Base-by-base conservation (phyloP, 2,888 invertebrate species). In the Lymantria dispar region DNA sequence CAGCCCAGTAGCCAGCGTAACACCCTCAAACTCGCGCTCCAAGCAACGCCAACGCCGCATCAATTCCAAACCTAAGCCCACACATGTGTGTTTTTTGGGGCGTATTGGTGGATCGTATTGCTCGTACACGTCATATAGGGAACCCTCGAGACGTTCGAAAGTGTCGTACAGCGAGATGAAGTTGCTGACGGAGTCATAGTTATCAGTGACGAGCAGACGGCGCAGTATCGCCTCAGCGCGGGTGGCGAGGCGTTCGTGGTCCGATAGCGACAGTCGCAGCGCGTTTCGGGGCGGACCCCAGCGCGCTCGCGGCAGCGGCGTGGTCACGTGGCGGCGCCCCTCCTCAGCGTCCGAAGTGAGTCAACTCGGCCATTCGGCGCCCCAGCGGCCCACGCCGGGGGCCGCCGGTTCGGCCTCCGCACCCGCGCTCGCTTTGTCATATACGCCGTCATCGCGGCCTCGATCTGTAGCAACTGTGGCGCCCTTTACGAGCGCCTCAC, bases 291-390 rank as follows among this genome's bases (percentile, higher is more conserved):
- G 75, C 55, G 74, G 72, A 72, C 74, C 80, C 83, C 82, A 85
- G 95, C 83, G 79, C 63, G 75, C 95, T 76, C 98, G 92, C 78
- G 97, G 93, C 55, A 94, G 94, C 79, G 96, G 96, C 64, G 97
- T 93, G 72, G 94, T 93, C 91, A 97, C 70, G 62, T 68, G 60
- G 70, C 70, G 69, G 75, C 76, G 79, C 71, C 70, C 70, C 76
- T 68, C 81, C 73, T 75, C 75, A 79, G 71, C 71, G 64, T 66
- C 75, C 75, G 92, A 91, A 94, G 94, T 95, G 97, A 98, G 97
- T 98, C 98, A 98, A 97, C 97, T 97, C 93, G 98, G 98, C 98
- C 97, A 98, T 92, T 97, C 97, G 92, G 95, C 95, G 88, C 97
- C 97, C 97, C 97, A 97, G 72, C 97, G 95, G 82, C 96, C 96